phyloP scores from a whole-genome alignment of 2,797 vertebrate species.

The Pampus argenteus region DNA sequence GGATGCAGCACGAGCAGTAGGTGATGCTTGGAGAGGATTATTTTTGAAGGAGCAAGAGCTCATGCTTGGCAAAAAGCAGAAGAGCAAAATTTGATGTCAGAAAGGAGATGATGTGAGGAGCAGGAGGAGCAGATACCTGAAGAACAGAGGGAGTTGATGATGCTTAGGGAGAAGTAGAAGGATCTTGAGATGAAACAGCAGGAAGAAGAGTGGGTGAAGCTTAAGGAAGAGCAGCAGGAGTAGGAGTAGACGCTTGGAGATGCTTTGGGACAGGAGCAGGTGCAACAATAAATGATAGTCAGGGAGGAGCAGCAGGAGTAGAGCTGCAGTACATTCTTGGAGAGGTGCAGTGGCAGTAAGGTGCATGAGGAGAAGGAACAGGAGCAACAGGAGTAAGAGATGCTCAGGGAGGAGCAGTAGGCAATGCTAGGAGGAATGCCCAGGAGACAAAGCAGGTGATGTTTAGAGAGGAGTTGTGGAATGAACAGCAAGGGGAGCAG shows the following conservation, averaged over 20 bases:
- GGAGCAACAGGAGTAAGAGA: slow-evolving; percentile 5
- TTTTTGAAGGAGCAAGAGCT: slow-evolving; percentile 13
- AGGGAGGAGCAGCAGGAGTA: slow-evolving; percentile 3
- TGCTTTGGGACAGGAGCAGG: slow-evolving; percentile 14
- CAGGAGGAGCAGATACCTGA: not conserved
- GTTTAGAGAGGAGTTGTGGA: slow-evolving; percentile 12
- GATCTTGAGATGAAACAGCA: not conserved
- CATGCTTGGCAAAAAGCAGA: not conserved
- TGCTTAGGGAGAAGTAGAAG: not conserved
- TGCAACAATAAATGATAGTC: slow-evolving; percentile 9
- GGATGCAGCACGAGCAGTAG: no score
- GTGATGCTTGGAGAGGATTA: slow-evolving; percentile 1
- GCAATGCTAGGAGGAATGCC: no score
- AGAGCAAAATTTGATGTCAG: not conserved
- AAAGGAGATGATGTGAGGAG: not conserved
- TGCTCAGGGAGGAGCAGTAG: not conserved
- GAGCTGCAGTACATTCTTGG: not conserved
- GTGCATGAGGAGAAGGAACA: not conserved
- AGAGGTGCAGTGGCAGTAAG: not conserved
- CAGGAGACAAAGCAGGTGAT: slow-evolving; percentile 21
- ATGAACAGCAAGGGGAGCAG: slow-evolving; percentile 15
- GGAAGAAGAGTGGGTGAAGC: not conserved
- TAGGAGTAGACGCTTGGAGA: not conserved
- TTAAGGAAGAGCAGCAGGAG: not conserved
- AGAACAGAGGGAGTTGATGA: not conserved